Evolutionary conservation across 2,888 invertebrate species (phyloP).

Genomic region (Microplitis manilae): DNA sequence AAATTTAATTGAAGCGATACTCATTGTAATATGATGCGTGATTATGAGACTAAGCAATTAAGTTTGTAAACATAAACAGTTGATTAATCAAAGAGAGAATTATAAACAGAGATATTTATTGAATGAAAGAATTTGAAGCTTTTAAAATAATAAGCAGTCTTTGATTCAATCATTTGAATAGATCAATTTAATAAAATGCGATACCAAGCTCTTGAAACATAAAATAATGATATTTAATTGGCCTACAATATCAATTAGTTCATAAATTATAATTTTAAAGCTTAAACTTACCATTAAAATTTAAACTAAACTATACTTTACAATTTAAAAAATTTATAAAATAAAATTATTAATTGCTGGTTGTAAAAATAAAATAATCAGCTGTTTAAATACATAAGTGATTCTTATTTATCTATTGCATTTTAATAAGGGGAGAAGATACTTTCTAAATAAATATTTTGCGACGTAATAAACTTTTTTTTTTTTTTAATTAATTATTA

Average conservation of each 20-base stretch:
- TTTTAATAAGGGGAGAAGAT: no score
- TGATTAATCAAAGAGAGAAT: not conserved
- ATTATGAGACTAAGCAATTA: not conserved
- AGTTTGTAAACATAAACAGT: not conserved
- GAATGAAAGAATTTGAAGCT: not conserved
- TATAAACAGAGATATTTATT: not conserved
- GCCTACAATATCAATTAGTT: not conserved
- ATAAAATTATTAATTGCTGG: no score
- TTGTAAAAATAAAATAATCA: not conserved
- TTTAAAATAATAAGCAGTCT: not conserved
- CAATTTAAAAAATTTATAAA: not conserved
- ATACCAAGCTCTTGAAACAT: not conserved
- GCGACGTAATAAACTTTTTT: no score
- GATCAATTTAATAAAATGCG: not conserved
- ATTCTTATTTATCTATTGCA: no score
- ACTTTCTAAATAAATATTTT: no score
- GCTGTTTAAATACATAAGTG: no score
- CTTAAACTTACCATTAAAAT: not conserved
- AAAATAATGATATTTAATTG: not conserved
- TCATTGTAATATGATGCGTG: not conserved
- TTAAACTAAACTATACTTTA: not conserved
- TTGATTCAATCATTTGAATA: not conserved
- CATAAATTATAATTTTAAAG: not conserved
- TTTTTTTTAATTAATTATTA: no score
- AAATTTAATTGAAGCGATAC: not conserved